Conservation (phyloP, 2,113 vertebrate species). For the Panthera leo region DNA sequence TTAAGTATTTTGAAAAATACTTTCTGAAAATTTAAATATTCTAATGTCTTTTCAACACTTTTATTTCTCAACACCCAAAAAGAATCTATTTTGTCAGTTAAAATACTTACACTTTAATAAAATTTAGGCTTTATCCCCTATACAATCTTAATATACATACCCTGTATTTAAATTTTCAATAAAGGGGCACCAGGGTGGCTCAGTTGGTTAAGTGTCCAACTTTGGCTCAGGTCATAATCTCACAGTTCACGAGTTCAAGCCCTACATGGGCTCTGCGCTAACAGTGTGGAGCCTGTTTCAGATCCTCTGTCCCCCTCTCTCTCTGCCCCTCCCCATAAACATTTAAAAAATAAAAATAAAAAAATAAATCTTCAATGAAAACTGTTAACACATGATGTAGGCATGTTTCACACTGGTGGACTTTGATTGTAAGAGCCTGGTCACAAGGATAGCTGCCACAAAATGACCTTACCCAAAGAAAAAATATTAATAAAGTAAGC, state of each 20-base stretch:
- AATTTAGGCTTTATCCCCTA: background rate
- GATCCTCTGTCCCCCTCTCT: too few relatives aligned
- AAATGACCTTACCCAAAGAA: background rate
- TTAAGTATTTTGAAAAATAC: background rate
- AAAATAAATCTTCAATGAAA: background rate
- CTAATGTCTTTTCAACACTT: background rate
- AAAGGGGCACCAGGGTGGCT: background rate
- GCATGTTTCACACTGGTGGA: background rate
- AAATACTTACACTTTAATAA: conserved; percentile 29
- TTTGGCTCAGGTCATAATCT: too few relatives aligned
- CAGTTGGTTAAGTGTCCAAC: too few relatives aligned
- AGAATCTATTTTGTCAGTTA: background rate
- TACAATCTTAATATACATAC: background rate
- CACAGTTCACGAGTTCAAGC: too few relatives aligned
- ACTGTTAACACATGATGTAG: background rate
- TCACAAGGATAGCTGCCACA: background rate
- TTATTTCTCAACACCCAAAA: background rate
- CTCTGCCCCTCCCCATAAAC: too few relatives aligned
- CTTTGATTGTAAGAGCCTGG: background rate
- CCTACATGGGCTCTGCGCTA: too few relatives aligned
- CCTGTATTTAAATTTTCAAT: conserved; percentile 1
- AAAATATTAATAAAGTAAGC: background rate
- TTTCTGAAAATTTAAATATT: background rate
- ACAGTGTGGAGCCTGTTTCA: too few relatives aligned
- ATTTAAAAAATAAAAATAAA: too few relatives aligned